A percentile compares a stretch with the other conserved stretches of the same genome.
Evolutionary conservation across 2,113 vertebrate genomes (phyloP).

Genomic region (Oxygymnocypris stewartii): DNA sequence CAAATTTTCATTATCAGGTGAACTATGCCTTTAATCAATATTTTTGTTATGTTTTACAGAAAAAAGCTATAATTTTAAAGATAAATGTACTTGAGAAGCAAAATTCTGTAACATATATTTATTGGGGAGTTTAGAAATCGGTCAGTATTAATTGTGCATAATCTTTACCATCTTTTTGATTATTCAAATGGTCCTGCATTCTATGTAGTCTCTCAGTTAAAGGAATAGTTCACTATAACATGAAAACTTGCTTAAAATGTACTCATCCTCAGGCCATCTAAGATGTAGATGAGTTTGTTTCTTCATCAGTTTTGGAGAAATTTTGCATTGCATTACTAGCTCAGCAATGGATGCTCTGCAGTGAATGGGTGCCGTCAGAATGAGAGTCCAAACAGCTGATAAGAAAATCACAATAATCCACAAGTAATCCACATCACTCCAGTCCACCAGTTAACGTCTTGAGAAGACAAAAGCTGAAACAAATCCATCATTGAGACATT

Average conservation of each 20-base stretch:
- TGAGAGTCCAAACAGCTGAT: too few relatives aligned
- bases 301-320: background rate
- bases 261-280: too few relatives aligned
- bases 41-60: background rate
- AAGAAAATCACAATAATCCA: too few relatives aligned
- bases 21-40: background rate
- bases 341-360: background rate
- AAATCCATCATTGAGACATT: too few relatives aligned
- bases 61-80: background rate
- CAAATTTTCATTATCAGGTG: background rate
- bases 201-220: background rate
- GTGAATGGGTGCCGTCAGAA: background rate
- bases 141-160: background rate
- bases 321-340: too few relatives aligned
- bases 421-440: too few relatives aligned
- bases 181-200: background rate
- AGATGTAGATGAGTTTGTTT: background rate
- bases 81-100: background rate
- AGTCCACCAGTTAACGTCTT: too few relatives aligned
- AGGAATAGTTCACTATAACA: background rate
- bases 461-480: too few relatives aligned
- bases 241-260: background rate
- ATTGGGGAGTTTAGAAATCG: too few relatives aligned
- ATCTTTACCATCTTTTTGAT: background rate
- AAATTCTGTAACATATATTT: background rate